Conservation (phyloP, 2,113 vertebrate species). For the Scartelaos histophorus region DNA sequence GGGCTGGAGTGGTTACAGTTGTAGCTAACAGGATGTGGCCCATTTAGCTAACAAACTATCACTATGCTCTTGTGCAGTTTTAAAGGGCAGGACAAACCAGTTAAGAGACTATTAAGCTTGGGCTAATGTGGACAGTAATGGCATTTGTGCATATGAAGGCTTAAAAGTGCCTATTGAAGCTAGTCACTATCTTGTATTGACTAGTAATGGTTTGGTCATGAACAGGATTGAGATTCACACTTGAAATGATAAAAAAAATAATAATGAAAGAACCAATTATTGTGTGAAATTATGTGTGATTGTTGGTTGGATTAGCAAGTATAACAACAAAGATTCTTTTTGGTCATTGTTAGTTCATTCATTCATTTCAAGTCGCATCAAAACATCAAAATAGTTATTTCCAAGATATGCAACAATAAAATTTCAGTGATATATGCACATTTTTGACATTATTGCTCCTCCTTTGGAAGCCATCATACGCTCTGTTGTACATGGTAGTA, state of each 20-base stretch:
- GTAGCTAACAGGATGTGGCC: constrained; percentile 28
- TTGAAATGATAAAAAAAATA: neutral
- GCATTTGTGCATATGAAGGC: constrained; percentile 24
- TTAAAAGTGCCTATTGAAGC: constrained; percentile 48
- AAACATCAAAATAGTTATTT: too few relatives aligned
- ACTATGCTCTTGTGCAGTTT: constrained; percentile 17
- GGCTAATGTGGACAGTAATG: constrained; percentile 46
- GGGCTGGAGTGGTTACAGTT: constrained; percentile 4
- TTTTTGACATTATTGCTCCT: too few relatives aligned
- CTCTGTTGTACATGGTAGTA: neutral
- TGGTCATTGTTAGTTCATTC: neutral
- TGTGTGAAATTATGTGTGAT: too few relatives aligned
- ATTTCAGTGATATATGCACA: neutral
- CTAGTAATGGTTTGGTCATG: constrained; percentile 7
- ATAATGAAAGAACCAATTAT: too few relatives aligned
- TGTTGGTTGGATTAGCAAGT: too few relatives aligned
- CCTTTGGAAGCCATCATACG: too few relatives aligned
- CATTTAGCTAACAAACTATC: constrained; percentile 31
- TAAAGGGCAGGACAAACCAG: constrained; percentile 23
- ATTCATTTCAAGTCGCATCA: neutral
- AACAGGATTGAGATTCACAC: neutral
- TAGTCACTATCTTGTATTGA: constrained; percentile 14
- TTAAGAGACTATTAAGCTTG: constrained; percentile 39
- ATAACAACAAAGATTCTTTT: neutral
- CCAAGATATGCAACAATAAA: neutral